These are phyloP conservation scores for Ornithoptera priamus DNA, from an alignment of 2,888 invertebrate species.

Conservation along the genomic window DNA sequence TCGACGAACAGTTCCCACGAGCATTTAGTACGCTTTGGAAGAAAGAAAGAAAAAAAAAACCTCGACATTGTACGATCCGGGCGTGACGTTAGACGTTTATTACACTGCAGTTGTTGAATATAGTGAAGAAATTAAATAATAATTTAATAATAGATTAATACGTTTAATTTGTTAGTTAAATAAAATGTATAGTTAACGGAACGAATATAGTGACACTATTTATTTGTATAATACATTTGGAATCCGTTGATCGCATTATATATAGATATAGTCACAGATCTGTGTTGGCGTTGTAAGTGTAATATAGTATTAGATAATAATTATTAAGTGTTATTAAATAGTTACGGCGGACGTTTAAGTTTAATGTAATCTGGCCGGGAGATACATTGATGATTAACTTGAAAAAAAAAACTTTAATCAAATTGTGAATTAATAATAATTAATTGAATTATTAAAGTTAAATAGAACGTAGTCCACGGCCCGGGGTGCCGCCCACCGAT, in stretches of 20 bases:
- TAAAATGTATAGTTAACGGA: constrained; percentile 37
- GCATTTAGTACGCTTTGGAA: neutral
- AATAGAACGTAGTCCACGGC: constrained; percentile 39
- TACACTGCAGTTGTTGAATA: constrained; percentile 34
- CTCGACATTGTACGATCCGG: neutral
- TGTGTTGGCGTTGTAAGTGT: constrained; percentile 62
- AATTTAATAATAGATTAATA: constrained; percentile 34
- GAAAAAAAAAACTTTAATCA: constrained; percentile 15
- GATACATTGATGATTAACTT: constrained; percentile 33
- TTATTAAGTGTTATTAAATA: constrained; percentile 66
- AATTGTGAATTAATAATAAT: constrained; percentile 31
- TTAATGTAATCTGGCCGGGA: constrained; percentile 46
- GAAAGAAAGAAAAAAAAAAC: neutral
- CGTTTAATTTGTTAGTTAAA: constrained; percentile 46
- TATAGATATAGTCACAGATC: constrained; percentile 57
- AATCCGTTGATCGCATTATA: constrained; percentile 49
- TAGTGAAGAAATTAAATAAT: constrained; percentile 23
- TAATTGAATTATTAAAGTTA: constrained; percentile 19
- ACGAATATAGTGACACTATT: constrained; percentile 60
- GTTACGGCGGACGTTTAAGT: constrained; percentile 24
- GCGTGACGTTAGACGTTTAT: neutral
- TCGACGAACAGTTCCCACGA: constrained; percentile 33
- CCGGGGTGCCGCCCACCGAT: constrained; percentile 59
- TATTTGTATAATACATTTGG: constrained; percentile 55
- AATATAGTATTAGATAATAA: constrained; percentile 45